These are phyloP conservation scores for Streptopelia turtur DNA, from an alignment of 2,797 vertebrate genomes.

Conservation along the genomic window DNA sequence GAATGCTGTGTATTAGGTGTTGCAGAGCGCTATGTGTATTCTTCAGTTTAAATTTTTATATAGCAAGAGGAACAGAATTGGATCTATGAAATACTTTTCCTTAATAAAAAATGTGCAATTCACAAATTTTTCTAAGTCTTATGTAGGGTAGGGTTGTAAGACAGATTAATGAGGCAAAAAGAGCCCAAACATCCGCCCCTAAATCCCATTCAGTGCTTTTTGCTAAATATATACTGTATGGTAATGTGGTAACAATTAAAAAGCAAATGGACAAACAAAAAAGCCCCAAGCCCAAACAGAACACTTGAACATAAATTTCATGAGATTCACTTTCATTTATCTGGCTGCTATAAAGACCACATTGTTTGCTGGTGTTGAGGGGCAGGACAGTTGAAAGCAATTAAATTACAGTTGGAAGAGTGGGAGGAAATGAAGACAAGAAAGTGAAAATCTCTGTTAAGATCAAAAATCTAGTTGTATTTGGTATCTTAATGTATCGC, in stretches of 20 bases:
- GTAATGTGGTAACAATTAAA: background rate
- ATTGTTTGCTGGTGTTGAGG: accelerated
- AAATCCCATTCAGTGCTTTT: background rate
- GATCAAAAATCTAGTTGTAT: background rate
- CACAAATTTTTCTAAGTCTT: background rate
- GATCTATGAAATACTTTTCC: background rate
- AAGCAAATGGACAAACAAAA: accelerated
- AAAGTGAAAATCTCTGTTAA: background rate
- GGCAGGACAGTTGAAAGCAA: background rate
- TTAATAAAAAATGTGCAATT: background rate
- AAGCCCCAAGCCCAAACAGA: background rate
- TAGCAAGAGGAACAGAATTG: background rate
- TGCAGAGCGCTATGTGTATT: accelerated
- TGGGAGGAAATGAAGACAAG: background rate
- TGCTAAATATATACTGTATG: background rate
- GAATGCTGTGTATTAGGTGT: accelerated
- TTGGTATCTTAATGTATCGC: background rate
- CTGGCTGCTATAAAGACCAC: accelerated
- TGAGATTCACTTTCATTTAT: background rate
- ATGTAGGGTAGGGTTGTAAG: accelerated
- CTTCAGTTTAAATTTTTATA: background rate
- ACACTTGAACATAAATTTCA: no score
- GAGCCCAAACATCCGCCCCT: accelerated
- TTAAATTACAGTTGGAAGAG: background rate
- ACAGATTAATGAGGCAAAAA: no score